These are phyloP conservation scores for Mastomys coucha DNA, from an alignment of 2,113 vertebrate genomes.

Conservation along the genomic window DNA sequence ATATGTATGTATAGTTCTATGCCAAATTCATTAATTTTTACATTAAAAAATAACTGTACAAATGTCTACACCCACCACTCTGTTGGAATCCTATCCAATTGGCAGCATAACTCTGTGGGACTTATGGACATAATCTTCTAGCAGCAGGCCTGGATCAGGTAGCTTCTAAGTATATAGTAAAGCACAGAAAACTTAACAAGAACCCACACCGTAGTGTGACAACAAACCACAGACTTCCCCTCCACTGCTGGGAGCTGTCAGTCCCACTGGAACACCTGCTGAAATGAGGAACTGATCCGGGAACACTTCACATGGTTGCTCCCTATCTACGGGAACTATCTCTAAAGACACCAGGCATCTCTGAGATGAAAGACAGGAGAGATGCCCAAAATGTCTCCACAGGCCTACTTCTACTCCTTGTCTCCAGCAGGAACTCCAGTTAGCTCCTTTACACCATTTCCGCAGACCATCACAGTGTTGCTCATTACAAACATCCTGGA, in stretches of 20 bases:
- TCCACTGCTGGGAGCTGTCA: slow-evolving; percentile 34
- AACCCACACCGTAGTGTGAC: neutral
- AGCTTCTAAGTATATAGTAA: neutral
- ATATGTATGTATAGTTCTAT: neutral
- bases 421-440: neutral
- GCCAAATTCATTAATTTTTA: neutral
- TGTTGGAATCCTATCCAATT: slow-evolving; percentile 34
- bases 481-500: neutral
- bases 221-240: slow-evolving; percentile 60
- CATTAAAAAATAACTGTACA: slow-evolving; percentile 34
- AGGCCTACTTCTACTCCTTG: neutral
- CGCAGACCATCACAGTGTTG: neutral
- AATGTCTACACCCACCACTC: neutral
- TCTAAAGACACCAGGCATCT: slow-evolving; percentile 30
- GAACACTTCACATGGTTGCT: slow-evolving; percentile 49
- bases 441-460: slow-evolving; percentile 15
- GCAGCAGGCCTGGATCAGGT: neutral
- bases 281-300: slow-evolving; percentile 68
- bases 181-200: slow-evolving; percentile 52
- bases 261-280: slow-evolving; percentile 50
- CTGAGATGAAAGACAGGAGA: slow-evolving; percentile 5
- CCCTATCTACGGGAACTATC: slow-evolving; percentile 9
- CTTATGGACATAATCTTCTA: neutral
- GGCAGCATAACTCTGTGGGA: neutral
- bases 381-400: neutral